These are phyloP conservation scores for Vanessa tameamea DNA, from an alignment of 1,140 invertebrate genomes.

Conservation along the genomic window DNA sequence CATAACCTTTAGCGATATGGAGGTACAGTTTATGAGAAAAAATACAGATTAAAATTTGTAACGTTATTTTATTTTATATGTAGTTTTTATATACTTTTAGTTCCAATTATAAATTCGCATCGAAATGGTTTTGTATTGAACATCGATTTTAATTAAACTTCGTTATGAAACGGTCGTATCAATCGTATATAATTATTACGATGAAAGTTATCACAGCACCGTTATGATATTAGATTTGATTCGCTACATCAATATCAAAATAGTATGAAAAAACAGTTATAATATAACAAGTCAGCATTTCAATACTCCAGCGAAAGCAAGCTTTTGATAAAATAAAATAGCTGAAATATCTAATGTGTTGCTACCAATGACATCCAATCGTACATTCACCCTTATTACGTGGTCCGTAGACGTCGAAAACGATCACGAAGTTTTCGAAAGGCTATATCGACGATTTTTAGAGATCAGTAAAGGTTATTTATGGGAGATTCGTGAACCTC, in stretches of 20 bases:
- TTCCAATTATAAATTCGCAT: neutral
- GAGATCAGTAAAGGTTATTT: neutral
- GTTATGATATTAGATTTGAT: slow-evolving; percentile 6
- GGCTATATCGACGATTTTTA: neutral
- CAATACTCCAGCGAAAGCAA: slow-evolving; percentile 5
- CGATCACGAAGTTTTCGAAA: neutral
- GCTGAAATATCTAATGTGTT: neutral
- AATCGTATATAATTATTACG: slow-evolving; percentile 8
- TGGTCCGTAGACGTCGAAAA: slow-evolving; percentile 17
- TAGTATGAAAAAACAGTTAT: neutral
- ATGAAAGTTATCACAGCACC: slow-evolving; percentile 8
- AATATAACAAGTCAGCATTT: neutral
- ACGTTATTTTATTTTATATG: too few relatives aligned
- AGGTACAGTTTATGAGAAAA: too few relatives aligned
- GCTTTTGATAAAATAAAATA: slow-evolving; percentile 1
- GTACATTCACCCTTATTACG: slow-evolving; percentile 35
- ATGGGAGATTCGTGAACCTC: too few relatives aligned
- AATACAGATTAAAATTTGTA: too few relatives aligned
- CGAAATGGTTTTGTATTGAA: neutral
- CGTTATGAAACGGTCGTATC: slow-evolving; percentile 4
- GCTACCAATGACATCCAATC: neutral
- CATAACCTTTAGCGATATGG: neutral
- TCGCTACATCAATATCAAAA: neutral
- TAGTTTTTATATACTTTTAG: too few relatives aligned
- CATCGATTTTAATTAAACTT: slow-evolving; percentile 1